These are phyloP conservation scores for Drosophila parthenogenetica DNA, from an alignment of 2,888 invertebrate genomes.

Conservation along the genomic window DNA sequence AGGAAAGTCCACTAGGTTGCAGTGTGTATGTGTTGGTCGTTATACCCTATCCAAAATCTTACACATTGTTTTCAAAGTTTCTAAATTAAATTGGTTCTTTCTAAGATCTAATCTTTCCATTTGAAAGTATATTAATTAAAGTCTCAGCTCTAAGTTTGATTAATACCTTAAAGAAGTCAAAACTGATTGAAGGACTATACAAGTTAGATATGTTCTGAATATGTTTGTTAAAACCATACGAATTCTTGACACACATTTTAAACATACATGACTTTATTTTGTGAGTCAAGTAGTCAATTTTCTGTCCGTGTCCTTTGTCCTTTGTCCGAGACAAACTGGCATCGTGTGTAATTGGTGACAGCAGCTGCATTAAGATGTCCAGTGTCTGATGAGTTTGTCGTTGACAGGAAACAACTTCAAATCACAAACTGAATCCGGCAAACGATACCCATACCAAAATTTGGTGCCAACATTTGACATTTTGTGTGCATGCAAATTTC, in stretches of 20 bases:
- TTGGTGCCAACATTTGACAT: conserved; percentile 28
- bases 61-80: conserved; percentile 5
- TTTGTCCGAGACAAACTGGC: neutral
- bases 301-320: neutral
- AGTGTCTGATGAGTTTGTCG: conserved; percentile 22
- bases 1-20: conserved; percentile 6
- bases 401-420: conserved; percentile 40
- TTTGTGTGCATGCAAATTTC: conserved; percentile 55
- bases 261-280: conserved; percentile 11
- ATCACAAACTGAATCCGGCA: conserved; percentile 11
- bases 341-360: conserved; percentile 43
- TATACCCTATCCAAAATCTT: conserved; percentile 1
- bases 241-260: conserved; percentile 20
- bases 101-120: neutral
- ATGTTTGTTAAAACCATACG: neutral
- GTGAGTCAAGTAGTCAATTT: conserved; percentile 33
- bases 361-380: conserved; percentile 39
- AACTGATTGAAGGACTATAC: neutral
- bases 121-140: neutral
- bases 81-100: neutral
- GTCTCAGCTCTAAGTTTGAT: neutral
- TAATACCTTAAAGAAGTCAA: neutral
- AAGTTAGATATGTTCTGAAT: neutral
- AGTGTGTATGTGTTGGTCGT: neutral
- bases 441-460: neutral